Evolutionary conservation across 2,113 vertebrate genomes (phyloP).

Genomic region (Tauraco erythrolophus): DNA sequence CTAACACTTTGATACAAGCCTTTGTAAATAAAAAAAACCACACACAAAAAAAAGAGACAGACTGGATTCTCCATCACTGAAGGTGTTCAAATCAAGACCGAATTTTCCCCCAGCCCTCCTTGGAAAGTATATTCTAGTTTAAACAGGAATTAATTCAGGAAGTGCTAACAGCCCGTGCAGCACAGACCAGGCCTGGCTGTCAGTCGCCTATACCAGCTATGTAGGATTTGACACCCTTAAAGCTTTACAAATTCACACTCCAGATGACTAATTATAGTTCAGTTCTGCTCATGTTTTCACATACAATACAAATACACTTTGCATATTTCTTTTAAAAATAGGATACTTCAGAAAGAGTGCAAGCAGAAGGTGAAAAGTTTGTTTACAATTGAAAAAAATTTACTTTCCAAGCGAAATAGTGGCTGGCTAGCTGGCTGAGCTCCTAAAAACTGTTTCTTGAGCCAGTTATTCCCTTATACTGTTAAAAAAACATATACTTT

Average conservation of each 20-base stretch:
- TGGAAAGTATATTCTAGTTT: neutral
- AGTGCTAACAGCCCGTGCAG: fast-evolving
- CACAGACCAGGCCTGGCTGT: neutral
- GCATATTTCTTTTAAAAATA: neutral
- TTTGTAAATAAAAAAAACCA: neutral
- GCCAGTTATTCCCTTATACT: neutral
- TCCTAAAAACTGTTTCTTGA: neutral
- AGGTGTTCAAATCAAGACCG: neutral
- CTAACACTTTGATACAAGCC: neutral
- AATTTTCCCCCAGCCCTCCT: neutral
- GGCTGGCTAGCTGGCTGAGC: neutral
- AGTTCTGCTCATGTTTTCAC: neutral
- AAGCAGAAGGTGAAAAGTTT: neutral
- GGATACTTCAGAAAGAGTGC: neutral
- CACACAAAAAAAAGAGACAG: neutral
- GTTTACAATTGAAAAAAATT: neutral
- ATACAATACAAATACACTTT: neutral
- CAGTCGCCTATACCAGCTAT: neutral
- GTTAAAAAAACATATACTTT: neutral
- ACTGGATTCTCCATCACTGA: neutral
- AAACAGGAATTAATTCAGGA: conserved; percentile 15
- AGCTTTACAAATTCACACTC: neutral
- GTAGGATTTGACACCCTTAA: neutral
- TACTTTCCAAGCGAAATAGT: neutral
- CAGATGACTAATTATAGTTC: neutral